Conservation (phyloP, 2,113 vertebrate genomes). For the Cyphomyrus discorhynchus region DNA sequence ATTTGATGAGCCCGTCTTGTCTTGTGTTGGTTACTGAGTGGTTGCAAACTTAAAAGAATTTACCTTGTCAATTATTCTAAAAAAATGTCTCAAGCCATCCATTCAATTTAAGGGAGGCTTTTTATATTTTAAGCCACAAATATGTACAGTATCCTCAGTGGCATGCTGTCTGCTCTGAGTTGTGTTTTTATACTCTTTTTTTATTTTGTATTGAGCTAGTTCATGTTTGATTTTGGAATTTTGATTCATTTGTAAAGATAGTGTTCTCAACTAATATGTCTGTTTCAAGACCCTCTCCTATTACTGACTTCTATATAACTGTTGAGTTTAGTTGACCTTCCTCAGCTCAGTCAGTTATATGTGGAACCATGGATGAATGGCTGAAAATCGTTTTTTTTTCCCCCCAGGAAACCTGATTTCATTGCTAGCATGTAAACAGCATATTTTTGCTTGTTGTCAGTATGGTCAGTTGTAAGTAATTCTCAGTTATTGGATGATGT, state of each 20-base stretch:
- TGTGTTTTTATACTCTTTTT: not conserved
- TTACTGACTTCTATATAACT: not conserved
- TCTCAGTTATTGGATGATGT: not conserved
- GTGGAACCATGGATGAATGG: not conserved
- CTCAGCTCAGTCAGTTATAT: not conserved
- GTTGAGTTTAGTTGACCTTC: not conserved
- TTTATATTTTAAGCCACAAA: not conserved
- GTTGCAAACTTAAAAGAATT: constrained; percentile 6
- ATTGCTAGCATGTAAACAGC: not conserved
- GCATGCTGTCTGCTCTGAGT: not conserved
- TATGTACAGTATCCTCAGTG: not conserved
- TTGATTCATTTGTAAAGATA: not conserved
- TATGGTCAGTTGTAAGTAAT: not conserved
- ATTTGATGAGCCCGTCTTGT: constrained; percentile 13
- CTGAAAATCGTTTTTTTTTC: not conserved
- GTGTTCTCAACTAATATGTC: not conserved
- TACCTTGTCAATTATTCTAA: constrained; percentile 17
- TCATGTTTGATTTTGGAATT: not conserved
- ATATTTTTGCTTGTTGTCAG: not conserved
- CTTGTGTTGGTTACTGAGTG: constrained; percentile 15
- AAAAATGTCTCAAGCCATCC: not conserved
- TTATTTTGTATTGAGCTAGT: not conserved
- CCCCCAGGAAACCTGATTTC: not conserved
- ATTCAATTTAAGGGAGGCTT: not conserved
- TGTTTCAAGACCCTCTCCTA: not conserved